phyloP scores from a whole-genome alignment of 2,888 invertebrate species.

The Hirtodrosophila confusa region DNA sequence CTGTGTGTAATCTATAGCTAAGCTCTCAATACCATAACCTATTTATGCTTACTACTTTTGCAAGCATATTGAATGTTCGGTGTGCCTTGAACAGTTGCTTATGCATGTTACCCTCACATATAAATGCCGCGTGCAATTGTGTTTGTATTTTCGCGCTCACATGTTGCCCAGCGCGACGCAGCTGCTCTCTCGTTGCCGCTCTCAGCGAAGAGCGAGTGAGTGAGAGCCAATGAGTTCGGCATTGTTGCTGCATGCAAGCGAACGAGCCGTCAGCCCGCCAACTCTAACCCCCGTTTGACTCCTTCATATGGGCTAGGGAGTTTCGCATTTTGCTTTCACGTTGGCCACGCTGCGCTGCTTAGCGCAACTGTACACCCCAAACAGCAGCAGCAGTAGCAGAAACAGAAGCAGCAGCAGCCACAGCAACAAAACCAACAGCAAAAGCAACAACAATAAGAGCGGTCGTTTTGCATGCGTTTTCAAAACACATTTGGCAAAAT shows the following conservation, averaged over 20 bases:
- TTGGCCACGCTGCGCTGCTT: constrained; percentile 61
- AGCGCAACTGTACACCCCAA: constrained; percentile 70
- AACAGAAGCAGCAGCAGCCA: constrained; percentile 21
- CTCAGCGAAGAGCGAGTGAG: constrained; percentile 10
- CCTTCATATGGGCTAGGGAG: constrained; percentile 37
- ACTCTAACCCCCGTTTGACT: constrained; percentile 52
- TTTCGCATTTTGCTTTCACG: constrained; percentile 38
- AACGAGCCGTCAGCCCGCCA: constrained; percentile 24
- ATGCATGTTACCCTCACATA: constrained; percentile 43
- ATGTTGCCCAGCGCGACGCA: constrained; percentile 50
- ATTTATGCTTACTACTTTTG: no score
- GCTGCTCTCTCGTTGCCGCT: constrained; percentile 34
- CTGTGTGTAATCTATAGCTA: no score
- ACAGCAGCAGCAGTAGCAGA: neutral
- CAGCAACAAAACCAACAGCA: constrained; percentile 16
- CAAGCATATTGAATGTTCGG: constrained; percentile 27
- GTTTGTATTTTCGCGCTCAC: constrained; percentile 50
- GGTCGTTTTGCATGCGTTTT: constrained; percentile 64
- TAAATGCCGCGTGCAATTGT: constrained; percentile 53
- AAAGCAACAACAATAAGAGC: constrained; percentile 34
- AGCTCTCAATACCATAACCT: no score
- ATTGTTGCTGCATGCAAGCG: constrained; percentile 50
- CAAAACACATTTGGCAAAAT: constrained; percentile 65
- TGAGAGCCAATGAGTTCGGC: constrained; percentile 13
- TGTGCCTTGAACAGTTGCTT: neutral